Evolutionary conservation across 1,140 invertebrate genomes (phyloP).

Genomic region (Paramacrobiotus metropolitanus): DNA sequence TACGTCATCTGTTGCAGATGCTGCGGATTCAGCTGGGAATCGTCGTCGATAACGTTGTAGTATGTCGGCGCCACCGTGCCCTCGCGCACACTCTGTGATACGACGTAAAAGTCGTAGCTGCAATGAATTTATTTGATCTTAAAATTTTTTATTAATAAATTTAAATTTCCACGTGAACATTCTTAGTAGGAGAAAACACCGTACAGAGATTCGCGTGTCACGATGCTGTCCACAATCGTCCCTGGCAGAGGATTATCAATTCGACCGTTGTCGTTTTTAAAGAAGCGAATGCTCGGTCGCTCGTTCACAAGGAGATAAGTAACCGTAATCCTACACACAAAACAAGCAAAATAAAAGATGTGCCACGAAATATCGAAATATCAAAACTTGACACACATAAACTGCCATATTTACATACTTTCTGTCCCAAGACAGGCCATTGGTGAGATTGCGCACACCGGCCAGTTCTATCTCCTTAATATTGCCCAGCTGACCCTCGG

Average conservation of each 20-base stretch:
- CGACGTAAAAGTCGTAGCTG: neutral
- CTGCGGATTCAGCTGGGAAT: constrained; percentile 32
- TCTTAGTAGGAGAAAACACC: neutral
- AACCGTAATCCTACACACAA: neutral
- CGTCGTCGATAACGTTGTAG: constrained; percentile 50
- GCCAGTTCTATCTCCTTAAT: neutral
- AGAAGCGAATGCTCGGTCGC: neutral
- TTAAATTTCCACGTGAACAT: too few species aligned
- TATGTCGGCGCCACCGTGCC: constrained; percentile 12
- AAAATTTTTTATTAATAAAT: too few species aligned
- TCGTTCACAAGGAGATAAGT: neutral
- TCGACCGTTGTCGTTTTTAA: constrained; percentile 3
- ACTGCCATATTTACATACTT: too few species aligned
- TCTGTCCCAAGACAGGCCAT: too few species aligned
- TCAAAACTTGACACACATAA: too few species aligned
- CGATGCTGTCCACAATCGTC: neutral
- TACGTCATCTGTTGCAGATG: constrained; percentile 46
- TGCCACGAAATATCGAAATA: too few species aligned
- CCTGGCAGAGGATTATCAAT: neutral
- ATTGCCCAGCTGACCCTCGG: neutral
- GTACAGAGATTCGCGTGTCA: neutral
- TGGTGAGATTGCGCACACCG: neutral
- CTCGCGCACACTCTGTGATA: neutral
- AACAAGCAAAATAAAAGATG: too few species aligned
- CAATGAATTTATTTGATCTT: too few species aligned